Evolutionary conservation across 2,113 vertebrate species (phyloP), one percentile per base, ranked within the genome.

Genomic region (Tachycineta bicolor): DNA sequence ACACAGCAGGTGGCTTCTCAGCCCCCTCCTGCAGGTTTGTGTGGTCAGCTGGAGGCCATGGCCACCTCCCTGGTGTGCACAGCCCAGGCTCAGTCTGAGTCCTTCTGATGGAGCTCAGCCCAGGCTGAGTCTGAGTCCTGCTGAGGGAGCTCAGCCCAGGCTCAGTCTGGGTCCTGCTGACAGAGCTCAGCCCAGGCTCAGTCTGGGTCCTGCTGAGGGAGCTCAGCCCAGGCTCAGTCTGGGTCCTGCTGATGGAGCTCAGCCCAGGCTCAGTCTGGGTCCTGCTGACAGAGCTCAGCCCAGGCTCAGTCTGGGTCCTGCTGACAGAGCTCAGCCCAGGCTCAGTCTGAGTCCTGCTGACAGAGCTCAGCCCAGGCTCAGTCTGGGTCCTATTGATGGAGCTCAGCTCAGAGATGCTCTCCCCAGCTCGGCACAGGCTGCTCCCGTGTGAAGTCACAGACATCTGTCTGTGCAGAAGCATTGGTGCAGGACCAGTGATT

Each of bases 401-500:
- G 39, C 60, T n/a, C 31, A 14, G 55, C 63, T 31, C 0, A 0
- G 16, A 37, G 37, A 37, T 37, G 37, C 37, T 37, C 37, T 37
- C 9, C 37, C 37, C 37, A 37, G 37, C 37, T 37, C 37, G 37
- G 70, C 3, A 0, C 8, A 7, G 43, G 71, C 37, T 15, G 50
- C 31, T 87, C 49, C 74, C 39, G 1, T 0, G 0, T 12, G 21
- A 22, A 11, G 16, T 49, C 41, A 29, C 0, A 0, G 37, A 3
- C 2, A 2, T 37, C 47, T 3, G 0, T 9, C n/a, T 0, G 4
- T n/a, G 65, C 74, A 76, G 63, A n/a, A 28, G n/a, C 55, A 11
- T 1, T 2, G 1, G 3, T 39, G 58, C 44, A 34, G 59, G 37
- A 34, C 17, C 24, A 1, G 10, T 0, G 2, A 6, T 44, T 77